Conservation (phyloP, 1,140 invertebrate genomes). For the Hyposmocoma kahamanoa region DNA sequence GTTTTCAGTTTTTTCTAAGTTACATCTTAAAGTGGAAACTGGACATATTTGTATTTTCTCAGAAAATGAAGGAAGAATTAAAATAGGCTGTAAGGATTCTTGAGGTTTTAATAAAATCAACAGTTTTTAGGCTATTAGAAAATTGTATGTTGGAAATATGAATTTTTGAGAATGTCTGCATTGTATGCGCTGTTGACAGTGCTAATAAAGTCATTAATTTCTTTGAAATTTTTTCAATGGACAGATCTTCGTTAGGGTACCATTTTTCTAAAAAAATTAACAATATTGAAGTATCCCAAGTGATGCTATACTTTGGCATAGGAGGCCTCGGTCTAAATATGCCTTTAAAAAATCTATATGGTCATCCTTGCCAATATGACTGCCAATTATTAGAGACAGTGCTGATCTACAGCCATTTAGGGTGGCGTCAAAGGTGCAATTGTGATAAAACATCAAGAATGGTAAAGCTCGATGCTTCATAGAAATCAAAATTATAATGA, state of each 20-base stretch:
- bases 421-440: not conserved
- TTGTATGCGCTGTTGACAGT: not conserved
- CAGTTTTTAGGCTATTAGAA: not conserved
- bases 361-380: not conserved
- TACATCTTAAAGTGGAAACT: not conserved
- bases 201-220: conserved; percentile 1
- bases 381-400: not conserved
- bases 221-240: not conserved
- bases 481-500: not conserved
- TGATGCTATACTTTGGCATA: not conserved
- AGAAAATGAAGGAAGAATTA: not conserved
- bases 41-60: conserved; percentile 6
- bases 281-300: conserved; percentile 1
- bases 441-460: not conserved
- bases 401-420: not conserved
- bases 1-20: not conserved
- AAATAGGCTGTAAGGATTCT: not conserved
- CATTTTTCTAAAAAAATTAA: not conserved
- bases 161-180: conserved; percentile 1
- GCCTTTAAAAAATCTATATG: conserved; percentile 2
- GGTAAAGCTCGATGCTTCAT: not conserved
- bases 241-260: not conserved
- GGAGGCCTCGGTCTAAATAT: not conserved
- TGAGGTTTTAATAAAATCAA: not conserved
- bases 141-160: not conserved